phyloP scores from a whole-genome alignment of 37 sponge, comb jelly and placozoan species.

The Aplysina aerophoba region DNA sequence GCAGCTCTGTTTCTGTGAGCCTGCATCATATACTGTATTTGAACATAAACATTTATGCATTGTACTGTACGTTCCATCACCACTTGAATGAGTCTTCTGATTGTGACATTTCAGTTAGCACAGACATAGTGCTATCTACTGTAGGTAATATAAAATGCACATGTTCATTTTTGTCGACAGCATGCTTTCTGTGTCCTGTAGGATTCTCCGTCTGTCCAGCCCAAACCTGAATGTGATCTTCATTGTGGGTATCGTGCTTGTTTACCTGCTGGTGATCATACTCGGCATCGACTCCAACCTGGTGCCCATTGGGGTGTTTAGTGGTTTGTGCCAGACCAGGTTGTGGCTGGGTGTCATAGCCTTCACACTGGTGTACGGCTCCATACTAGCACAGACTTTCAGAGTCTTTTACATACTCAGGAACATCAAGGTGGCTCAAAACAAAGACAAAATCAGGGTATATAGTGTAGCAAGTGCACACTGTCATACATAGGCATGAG shows the following conservation, averaged over 20 bases:
- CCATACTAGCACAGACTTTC: constrained; percentile 68
- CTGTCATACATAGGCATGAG: background rate
- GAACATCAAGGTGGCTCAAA: background rate
- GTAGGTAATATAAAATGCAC: too few relatives aligned
- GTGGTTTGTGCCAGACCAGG: constrained; percentile 5
- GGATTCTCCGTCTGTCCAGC: constrained; percentile 69
- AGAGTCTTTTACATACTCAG: constrained; percentile 62
- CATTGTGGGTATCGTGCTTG: constrained; percentile 50
- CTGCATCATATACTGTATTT: too few relatives aligned
- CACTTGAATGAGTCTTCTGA: too few relatives aligned
- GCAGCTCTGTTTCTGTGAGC: too few relatives aligned
- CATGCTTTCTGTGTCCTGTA: too few relatives aligned
- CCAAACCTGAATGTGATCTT: constrained; percentile 72
- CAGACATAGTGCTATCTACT: background rate
- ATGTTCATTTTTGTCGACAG: too few relatives aligned
- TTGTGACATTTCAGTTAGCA: background rate
- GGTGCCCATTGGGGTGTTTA: background rate
- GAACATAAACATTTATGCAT: too few relatives aligned
- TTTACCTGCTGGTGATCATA: constrained; percentile 67
- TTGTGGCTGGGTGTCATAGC: constrained; percentile 60
- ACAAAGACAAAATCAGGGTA: background rate
- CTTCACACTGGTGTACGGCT: constrained; percentile 69
- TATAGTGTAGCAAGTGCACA: background rate
- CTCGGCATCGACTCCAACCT: constrained; percentile 61
- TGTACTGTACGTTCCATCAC: too few relatives aligned